Evolutionary conservation across 2,888 invertebrate species (phyloP).

Genomic region (Folsomia manolachei): DNA sequence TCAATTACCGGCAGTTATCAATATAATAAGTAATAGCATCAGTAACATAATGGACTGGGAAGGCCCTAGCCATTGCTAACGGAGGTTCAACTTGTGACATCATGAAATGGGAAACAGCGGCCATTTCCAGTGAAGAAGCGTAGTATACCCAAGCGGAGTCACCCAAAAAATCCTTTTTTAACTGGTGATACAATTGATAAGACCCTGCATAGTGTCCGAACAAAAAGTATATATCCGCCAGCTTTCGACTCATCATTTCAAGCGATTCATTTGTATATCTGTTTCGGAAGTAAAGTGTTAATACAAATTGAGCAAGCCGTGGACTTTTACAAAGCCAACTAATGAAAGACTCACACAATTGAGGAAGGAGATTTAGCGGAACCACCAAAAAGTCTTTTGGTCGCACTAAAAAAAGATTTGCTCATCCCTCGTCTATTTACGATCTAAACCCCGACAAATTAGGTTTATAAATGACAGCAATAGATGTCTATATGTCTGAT

Average conservation of each 20-base stretch:
- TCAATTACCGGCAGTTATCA: conserved; percentile 76
- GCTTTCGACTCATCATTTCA: conserved; percentile 85
- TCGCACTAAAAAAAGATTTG: conserved; percentile 86
- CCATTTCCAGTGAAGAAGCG: conserved; percentile 96
- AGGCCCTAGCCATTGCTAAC: conserved; percentile 38
- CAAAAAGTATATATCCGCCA: conserved; percentile 95
- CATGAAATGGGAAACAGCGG: conserved; percentile 66
- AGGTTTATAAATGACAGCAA: conserved; percentile 26
- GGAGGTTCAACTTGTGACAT: conserved; percentile 47
- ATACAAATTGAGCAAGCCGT: neutral
- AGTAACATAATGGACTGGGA: conserved; percentile 68
- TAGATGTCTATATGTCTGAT: neutral
- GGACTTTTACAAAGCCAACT: neutral
- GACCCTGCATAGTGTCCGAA: conserved; percentile 90
- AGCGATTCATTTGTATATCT: conserved; percentile 57
- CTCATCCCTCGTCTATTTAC: conserved; percentile 76
- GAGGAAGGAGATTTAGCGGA: conserved; percentile 55
- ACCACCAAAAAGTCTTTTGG: conserved; percentile 89
- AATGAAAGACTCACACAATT: conserved; percentile 70
- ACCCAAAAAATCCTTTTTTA: conserved; percentile 94
- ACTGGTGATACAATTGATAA: conserved; percentile 89
- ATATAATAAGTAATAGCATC: conserved; percentile 89
- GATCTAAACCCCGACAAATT: conserved; percentile 56
- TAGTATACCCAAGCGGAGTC: conserved; percentile 97
- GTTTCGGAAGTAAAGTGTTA: conserved; percentile 13